Percentiles rank a stretch among this genome's conserved stretches.
Conservation (phyloP, 2,888 invertebrate genomes). For the Diloba caeruleocephala region DNA sequence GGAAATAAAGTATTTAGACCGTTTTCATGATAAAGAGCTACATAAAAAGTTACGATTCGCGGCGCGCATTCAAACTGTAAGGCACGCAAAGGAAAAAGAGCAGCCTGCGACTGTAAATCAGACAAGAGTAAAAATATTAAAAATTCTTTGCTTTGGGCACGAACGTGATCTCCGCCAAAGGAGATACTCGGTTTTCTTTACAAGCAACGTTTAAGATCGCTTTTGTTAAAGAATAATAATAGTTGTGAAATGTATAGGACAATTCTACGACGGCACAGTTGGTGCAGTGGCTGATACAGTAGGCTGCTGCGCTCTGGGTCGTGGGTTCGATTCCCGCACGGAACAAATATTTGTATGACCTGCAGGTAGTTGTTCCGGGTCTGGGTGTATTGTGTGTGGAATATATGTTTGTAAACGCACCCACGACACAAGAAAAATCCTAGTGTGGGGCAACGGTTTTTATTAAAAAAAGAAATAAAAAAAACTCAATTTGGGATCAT, state of each 20-base stretch:
- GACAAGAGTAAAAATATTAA: constrained; percentile 52
- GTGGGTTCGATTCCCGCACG: too few species aligned
- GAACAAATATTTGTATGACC: too few species aligned
- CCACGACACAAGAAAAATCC: too few species aligned
- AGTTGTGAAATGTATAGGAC: not conserved
- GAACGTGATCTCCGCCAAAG: constrained; percentile 35
- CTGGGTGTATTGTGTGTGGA: too few species aligned
- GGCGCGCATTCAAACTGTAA: constrained; percentile 24
- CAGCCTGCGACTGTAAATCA: constrained; percentile 49
- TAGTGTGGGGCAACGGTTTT: too few species aligned
- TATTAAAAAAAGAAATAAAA: too few species aligned
- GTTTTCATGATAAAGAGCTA: constrained; percentile 34
- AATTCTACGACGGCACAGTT: too few species aligned
- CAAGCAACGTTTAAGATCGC: constrained; percentile 12
- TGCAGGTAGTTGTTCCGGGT: too few species aligned
- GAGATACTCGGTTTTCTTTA: constrained; percentile 15
- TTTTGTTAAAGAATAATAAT: constrained; percentile 4
- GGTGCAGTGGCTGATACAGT: too few species aligned
- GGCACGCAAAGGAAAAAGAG: constrained; percentile 22
- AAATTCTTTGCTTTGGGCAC: constrained; percentile 32
- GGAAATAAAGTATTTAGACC: constrained; percentile 36
- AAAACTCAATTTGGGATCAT: too few species aligned
- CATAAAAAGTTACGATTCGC: constrained; percentile 44
- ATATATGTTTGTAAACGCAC: too few species aligned
- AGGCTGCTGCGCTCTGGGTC: too few species aligned